phyloP scores from a whole-genome alignment of 2,113 vertebrate genomes.

The Lipophrys pholis region DNA sequence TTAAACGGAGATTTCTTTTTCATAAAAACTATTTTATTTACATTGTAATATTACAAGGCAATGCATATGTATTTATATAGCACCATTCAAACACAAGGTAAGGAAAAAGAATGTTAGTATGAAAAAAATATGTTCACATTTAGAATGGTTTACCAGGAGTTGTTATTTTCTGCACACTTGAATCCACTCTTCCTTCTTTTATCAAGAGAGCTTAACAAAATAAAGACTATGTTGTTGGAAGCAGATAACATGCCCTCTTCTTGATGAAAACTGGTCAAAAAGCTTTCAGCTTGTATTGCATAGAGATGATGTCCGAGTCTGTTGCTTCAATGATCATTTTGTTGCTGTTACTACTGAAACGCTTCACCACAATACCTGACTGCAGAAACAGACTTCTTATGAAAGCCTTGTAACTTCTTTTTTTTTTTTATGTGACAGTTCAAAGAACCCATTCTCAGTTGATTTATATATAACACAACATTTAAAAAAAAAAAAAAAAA shows the following conservation, averaged over 20 bases:
- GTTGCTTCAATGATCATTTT: conserved; percentile 36
- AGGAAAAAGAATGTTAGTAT: background rate
- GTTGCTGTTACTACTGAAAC: background rate
- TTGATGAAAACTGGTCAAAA: background rate
- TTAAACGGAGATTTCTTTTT: conserved; percentile 17
- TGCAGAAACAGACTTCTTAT: too few relatives aligned
- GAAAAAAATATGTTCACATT: background rate
- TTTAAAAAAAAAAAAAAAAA: background rate
- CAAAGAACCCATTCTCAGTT: conserved; percentile 33
- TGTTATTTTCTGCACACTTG: background rate
- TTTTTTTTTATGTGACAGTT: conserved; percentile 36
- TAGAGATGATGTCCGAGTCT: conserved; percentile 3
- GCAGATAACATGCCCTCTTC: conserved; percentile 6
- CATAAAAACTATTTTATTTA: conserved; percentile 14
- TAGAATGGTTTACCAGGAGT: background rate
- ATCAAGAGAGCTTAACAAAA: background rate
- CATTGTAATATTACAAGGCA: background rate
- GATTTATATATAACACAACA: conserved; percentile 2
- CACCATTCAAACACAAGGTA: background rate
- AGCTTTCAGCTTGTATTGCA: conserved; percentile 17
- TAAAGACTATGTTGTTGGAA: background rate
- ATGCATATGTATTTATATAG: background rate
- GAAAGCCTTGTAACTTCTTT: conserved; percentile 19
- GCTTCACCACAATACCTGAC: background rate
- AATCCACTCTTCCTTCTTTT: background rate